phyloP scores from a whole-genome alignment of 1,140 invertebrate genomes.

The Pseudachorutes palmiensis region DNA sequence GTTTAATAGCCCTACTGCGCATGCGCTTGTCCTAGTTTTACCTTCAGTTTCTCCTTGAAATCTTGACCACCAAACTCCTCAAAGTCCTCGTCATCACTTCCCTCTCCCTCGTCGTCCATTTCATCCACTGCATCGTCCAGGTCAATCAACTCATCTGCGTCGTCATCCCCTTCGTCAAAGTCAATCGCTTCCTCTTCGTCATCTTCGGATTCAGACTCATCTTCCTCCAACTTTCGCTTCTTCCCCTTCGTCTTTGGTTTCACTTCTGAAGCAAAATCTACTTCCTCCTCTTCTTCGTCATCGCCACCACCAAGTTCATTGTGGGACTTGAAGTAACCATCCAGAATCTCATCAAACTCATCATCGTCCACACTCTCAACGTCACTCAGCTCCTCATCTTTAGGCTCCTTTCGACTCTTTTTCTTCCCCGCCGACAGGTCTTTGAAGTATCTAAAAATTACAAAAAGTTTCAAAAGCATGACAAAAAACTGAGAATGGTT shows the following conservation, averaged over 20 bases:
- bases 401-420: conserved; percentile 40
- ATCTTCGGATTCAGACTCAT: conserved; percentile 37
- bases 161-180: conserved; percentile 41
- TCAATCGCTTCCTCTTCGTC: conserved; percentile 43
- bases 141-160: conserved; percentile 30
- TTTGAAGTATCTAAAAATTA: conserved; percentile 36
- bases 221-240: background rate
- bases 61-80: conserved; percentile 23
- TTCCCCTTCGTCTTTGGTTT: background rate
- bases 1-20: background rate
- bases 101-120: conserved; percentile 28
- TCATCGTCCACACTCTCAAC: conserved; percentile 74
- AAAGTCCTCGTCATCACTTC: conserved; percentile 40
- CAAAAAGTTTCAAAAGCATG: background rate
- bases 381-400: conserved; percentile 55
- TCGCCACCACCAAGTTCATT: conserved; percentile 22
- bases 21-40: background rate
- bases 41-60: conserved; percentile 1
- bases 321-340: conserved; percentile 34
- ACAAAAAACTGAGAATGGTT: background rate
- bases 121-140: conserved; percentile 37
- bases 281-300: conserved; percentile 35
- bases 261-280: conserved; percentile 1
- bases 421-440: conserved; percentile 42
- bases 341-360: conserved; percentile 76